Percentiles rank a stretch among this genome's conserved stretches.
phyloP scores from a whole-genome alignment of 2,113 vertebrate genomes.

The Gadus macrocephalus region DNA sequence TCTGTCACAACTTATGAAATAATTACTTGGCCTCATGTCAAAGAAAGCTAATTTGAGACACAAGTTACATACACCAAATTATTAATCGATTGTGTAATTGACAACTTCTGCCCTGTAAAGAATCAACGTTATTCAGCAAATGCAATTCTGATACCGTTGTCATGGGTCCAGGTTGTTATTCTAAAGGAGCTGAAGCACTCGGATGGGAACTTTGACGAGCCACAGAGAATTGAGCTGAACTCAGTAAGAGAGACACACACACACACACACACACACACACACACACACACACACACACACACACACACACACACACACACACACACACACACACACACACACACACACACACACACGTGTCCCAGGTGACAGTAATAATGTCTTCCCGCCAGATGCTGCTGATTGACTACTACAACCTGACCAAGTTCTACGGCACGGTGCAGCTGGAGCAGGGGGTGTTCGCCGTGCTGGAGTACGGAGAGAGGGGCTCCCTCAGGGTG shows the following conservation, averaged over 20 bases:
- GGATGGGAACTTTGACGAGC: slow-evolving; percentile 86
- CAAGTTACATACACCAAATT: too few relatives aligned
- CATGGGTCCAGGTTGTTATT: slow-evolving; percentile 80
- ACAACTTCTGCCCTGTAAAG: too few relatives aligned
- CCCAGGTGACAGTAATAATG: not conserved
- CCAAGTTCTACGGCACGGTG: slow-evolving; percentile 97
- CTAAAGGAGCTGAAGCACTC: slow-evolving; percentile 86
- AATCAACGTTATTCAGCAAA: too few relatives aligned
- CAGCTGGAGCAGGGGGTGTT: slow-evolving; percentile 84
- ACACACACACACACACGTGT: not conserved
- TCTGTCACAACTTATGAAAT: too few relatives aligned
- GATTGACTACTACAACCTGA: slow-evolving; percentile 94
- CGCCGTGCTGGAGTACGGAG: slow-evolving; percentile 89
- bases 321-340: not conserved
- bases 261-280: not conserved
- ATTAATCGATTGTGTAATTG: too few relatives aligned
- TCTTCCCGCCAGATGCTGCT: slow-evolving; percentile 75
- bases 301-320: not conserved
- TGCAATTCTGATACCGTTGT: slow-evolving; percentile 2
- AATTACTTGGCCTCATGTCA: too few relatives aligned
- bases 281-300: not conserved
- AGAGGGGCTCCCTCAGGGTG: slow-evolving; percentile 91
- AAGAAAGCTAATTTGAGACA: too few relatives aligned
- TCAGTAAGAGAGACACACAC: slow-evolving; percentile 66
- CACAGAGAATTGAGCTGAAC: slow-evolving; percentile 88